Percentiles rank a stretch among this genome's conserved stretches.
Conservation (phyloP, 2,113 vertebrate species). For the Paradisaea rubra region DNA sequence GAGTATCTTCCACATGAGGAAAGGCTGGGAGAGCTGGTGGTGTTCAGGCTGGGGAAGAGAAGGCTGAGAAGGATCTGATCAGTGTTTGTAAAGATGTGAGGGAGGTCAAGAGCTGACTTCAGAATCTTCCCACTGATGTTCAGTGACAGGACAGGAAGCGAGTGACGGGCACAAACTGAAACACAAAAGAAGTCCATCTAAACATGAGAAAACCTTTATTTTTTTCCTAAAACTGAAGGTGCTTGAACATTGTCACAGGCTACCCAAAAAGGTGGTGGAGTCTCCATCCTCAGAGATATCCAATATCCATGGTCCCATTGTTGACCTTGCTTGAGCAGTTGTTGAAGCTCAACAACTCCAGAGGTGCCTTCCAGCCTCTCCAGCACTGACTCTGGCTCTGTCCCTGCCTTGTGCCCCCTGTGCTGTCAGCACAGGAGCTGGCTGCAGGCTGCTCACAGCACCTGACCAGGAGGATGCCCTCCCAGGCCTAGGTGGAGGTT, state of each 20-base stretch:
- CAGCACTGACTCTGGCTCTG: neutral
- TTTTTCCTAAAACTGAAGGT: neutral
- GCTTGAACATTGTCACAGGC: fast-evolving
- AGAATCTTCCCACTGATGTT: neutral
- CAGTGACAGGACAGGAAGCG: neutral
- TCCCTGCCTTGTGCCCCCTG: fast-evolving
- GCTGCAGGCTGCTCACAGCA: neutral
- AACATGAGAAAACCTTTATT: neutral
- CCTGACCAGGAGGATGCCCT: neutral
- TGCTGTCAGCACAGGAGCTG: neutral
- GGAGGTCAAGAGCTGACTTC: neutral
- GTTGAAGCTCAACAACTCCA: neutral
- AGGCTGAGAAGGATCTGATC: neutral
- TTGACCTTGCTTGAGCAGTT: neutral
- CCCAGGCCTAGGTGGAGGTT: neutral
- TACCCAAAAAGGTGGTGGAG: neutral
- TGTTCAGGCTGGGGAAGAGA: neutral
- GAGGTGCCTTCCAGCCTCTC: neutral
- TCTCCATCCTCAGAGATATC: neutral
- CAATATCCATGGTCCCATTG: fast-evolving
- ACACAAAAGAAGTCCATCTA: neutral
- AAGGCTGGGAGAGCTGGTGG: neutral
- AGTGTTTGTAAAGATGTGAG: fast-evolving
- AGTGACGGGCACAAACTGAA: neutral
- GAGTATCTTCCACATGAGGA: neutral